A percentile compares a stretch with the other conserved stretches of the same genome.
Evolutionary conservation across 2,797 vertebrate species (phyloP).

Genomic region (Pipistrellus pipistrellus): DNA sequence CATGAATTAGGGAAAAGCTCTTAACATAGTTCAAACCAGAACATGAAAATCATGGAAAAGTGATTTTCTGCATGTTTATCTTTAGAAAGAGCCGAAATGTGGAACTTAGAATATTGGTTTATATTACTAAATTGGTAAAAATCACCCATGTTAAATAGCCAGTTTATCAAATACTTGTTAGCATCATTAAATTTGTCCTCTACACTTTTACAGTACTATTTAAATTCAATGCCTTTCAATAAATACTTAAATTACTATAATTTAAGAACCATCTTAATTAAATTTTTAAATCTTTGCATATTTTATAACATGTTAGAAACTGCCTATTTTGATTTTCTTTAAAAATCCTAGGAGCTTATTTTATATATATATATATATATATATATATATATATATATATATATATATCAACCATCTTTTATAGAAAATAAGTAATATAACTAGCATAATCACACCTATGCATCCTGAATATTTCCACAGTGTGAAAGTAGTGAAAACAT

Average conservation of each 20-base stretch:
- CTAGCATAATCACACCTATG: neutral
- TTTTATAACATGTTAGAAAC: neutral
- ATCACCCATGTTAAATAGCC: neutral
- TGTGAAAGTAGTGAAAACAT: neutral
- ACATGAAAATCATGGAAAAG: conserved; percentile 56
- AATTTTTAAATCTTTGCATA: neutral
- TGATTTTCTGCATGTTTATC: conserved; percentile 57
- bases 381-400: no score
- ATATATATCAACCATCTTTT: neutral
- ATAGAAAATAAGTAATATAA: neutral
- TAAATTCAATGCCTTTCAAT: neutral
- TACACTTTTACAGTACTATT: neutral
- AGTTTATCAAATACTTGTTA: conserved; percentile 12
- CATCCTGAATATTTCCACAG: neutral
- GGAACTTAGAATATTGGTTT: neutral
- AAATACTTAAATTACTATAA: neutral
- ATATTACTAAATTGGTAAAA: conserved; percentile 40
- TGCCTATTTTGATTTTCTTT: neutral
- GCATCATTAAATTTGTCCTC: neutral
- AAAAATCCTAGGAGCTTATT: neutral
- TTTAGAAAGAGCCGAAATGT: conserved; percentile 24
- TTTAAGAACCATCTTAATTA: neutral
- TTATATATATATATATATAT: no score
- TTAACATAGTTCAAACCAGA: conserved; percentile 65
- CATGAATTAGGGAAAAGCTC: conserved; percentile 52